Evolutionary conservation across 2,888 invertebrate genomes (phyloP), one percentile per base, ranked within the genome.

Genomic region (Lepidochrysops patricia): DNA sequence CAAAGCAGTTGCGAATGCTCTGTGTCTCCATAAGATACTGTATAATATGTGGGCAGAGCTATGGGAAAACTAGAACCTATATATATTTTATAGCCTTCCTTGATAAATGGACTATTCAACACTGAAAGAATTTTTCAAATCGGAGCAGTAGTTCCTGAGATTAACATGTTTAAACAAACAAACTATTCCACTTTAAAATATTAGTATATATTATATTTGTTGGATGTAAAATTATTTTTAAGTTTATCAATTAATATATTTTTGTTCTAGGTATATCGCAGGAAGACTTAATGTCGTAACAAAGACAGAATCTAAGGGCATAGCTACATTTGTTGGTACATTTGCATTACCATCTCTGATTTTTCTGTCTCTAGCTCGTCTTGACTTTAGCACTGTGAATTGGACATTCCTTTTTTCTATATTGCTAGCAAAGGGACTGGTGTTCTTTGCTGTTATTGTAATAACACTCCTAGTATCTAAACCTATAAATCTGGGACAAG

Each of bases 291-390:
- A 95, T 80, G 86, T 96, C 50, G 95, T 97, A 25, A 92, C 95
- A 60, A 93, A 93, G 76, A 91, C 93, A 32, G 97, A 97, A 88
- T 93, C 96, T 2, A 96, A 95, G 87, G 98, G 98, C 15, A 91
- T 98, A 67, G 96, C 95, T 61, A 95, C 95, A 59, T 98, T 97
- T 89, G 96, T 98, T 2, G 97, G 97, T 12, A 97, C 96, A 37
- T 98, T 98, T 88, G 95, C 97, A 13, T 82, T 98, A 63, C 98
- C 98, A 37, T 94, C 97, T 0, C 84, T 98, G 19, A 97, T 98
- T 73, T 98, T 98, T 76, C 90, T 96, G 69, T 97, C 97, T 5
- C 82, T 98, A 75, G 97, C 97, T 23, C 93, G 94, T 72, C 85
- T 98, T 25, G 93, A 98, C 75, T 94, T 97, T 74, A 91, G 90